A percentile compares a stretch with the other conserved stretches of the same genome.
Evolutionary conservation across 2,113 vertebrate species (phyloP).

Genomic region (Scomber colias): DNA sequence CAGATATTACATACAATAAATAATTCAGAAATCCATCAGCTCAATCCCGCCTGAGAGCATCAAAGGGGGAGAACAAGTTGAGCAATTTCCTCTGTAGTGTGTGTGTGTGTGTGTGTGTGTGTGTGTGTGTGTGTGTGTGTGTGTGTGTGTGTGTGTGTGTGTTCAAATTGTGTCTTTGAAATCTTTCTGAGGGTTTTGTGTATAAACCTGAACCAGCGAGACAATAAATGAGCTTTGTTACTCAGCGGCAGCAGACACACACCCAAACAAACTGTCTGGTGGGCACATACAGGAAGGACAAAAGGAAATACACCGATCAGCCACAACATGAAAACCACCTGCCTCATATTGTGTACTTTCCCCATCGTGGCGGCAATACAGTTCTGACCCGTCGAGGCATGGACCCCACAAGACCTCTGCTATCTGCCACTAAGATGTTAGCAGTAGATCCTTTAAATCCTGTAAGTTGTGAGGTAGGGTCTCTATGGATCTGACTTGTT

Average conservation of each 20-base stretch:
- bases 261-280: slow-evolving; percentile 30
- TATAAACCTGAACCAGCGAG: slow-evolving; percentile 28
- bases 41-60: slow-evolving; percentile 19
- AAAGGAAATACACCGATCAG: not conserved
- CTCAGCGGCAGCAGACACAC: not conserved
- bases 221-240: slow-evolving; percentile 15
- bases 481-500: too few species aligned
- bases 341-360: too few species aligned
- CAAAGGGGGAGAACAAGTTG: slow-evolving; percentile 28
- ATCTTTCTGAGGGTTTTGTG: slow-evolving; percentile 29
- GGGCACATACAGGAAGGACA: slow-evolving; percentile 18
- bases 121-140: not conserved
- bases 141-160: slow-evolving; percentile 25
- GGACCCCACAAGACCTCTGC: too few species aligned
- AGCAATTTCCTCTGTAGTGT: slow-evolving; percentile 47
- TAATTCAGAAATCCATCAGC: slow-evolving; percentile 13
- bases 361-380: too few species aligned
- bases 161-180: slow-evolving; percentile 10
- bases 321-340: too few species aligned
- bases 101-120: not conserved
- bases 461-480: too few species aligned
- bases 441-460: too few species aligned
- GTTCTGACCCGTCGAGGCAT: too few species aligned
- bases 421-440: too few species aligned
- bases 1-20: not conserved